phyloP scores from a whole-genome alignment of 2,797 vertebrate species.

The Microctenopoma stevenorrisi region DNA sequence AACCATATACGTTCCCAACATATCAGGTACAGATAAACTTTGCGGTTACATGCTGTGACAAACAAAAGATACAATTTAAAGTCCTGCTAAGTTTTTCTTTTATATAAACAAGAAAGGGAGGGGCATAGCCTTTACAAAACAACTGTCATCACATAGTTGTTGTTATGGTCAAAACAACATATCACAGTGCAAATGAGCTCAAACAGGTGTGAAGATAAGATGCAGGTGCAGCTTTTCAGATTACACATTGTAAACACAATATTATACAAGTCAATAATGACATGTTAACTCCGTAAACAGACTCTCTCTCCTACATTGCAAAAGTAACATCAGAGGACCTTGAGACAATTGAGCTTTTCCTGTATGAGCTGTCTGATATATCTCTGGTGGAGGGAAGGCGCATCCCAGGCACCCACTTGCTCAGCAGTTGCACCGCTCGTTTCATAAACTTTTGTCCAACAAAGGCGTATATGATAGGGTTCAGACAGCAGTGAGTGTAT shows the following conservation, averaged over 20 bases:
- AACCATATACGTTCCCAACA: too few species aligned
- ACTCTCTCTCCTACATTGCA: constrained; percentile 50
- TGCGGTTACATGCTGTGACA: constrained; percentile 24
- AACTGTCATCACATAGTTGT: too few species aligned
- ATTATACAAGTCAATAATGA: too few species aligned
- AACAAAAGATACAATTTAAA: not conserved
- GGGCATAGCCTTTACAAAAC: too few species aligned
- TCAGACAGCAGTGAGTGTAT: constrained; percentile 82
- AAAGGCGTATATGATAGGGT: constrained; percentile 84
- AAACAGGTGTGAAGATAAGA: too few species aligned
- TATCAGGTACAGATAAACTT: not conserved
- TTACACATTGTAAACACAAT: too few species aligned
- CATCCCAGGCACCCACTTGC: constrained; percentile 48
- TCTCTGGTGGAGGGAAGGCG: not conserved
- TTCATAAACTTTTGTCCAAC: constrained; percentile 80
- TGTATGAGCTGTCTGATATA: constrained; percentile 26
- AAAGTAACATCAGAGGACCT: constrained; percentile 60
- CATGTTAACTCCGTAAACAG: not conserved
- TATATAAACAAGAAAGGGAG: too few species aligned
- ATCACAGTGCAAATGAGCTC: too few species aligned
- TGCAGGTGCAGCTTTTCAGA: too few species aligned
- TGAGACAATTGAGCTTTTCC: constrained; percentile 63
- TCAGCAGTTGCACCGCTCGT: constrained; percentile 57
- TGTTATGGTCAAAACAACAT: too few species aligned
- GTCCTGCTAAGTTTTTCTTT: too few species aligned